These are phyloP conservation scores for Clupea harengus DNA, from an alignment of 2,113 vertebrate genomes.

Conservation along the genomic window DNA sequence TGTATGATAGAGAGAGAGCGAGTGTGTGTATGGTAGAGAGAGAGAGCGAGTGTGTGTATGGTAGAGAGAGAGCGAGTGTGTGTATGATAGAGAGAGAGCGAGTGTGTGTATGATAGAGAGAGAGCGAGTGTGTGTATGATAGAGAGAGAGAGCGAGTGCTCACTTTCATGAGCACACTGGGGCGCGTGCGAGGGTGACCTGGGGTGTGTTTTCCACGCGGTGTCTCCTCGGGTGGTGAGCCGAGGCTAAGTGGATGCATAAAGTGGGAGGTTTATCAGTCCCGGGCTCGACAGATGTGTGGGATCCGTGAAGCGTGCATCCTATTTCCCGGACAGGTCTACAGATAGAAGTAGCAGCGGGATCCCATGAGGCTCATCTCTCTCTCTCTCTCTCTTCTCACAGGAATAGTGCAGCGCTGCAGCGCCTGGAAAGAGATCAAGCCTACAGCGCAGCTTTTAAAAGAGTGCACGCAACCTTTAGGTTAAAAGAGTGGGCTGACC, in stretches of 20 bases:
- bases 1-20: constrained; percentile 8
- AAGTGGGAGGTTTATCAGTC: constrained; percentile 14
- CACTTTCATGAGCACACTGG: neutral
- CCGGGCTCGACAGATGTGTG: constrained; percentile 2
- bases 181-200: constrained; percentile 6
- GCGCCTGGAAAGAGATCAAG: neutral
- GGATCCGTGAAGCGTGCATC: neutral
- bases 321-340: neutral
- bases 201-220: constrained; percentile 3
- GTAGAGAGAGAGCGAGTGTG: neutral
- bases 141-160: neutral
- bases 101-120: constrained; percentile 15
- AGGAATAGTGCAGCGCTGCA: neutral
- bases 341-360: neutral
- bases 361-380: neutral
- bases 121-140: constrained; percentile 3
- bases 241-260: constrained; percentile 18
- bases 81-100: constrained; percentile 8
- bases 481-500: constrained; percentile 8
- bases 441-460: constrained; percentile 33
- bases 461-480: neutral
- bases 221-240: constrained; percentile 25
- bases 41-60: constrained; percentile 16
- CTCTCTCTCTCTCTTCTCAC: neutral
- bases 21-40: constrained; percentile 14